Conservation (phyloP, 2,888 invertebrate species). For the Odontocolon sp. region DNA sequence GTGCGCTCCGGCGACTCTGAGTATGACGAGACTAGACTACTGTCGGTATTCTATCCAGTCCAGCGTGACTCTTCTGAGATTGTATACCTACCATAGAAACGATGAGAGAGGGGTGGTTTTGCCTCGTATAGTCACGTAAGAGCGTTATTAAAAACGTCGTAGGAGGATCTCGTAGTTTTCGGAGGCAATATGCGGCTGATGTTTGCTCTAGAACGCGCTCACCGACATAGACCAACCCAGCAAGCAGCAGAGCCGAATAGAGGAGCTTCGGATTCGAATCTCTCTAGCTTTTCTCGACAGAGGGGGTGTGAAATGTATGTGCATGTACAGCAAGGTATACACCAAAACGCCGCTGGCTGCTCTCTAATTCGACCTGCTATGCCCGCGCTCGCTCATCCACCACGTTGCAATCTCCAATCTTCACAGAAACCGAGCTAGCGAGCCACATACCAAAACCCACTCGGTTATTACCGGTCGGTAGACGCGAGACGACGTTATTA, state of each 20-base stretch:
- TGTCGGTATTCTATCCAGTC: slow-evolving; percentile 12
- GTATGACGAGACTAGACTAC: background rate
- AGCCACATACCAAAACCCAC: slow-evolving; percentile 66
- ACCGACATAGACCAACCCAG: background rate
- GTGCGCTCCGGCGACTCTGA: slow-evolving; percentile 27
- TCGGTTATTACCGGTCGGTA: slow-evolving; percentile 74
- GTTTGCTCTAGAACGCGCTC: slow-evolving; percentile 63
- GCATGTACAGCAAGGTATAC: slow-evolving; percentile 17
- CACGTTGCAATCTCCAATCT: slow-evolving; percentile 40
- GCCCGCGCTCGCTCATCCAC: slow-evolving; percentile 23
- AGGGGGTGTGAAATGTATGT: background rate
- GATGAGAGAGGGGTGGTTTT: slow-evolving; percentile 22
- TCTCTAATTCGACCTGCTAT: slow-evolving; percentile 28
- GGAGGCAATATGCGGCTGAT: slow-evolving; percentile 70
- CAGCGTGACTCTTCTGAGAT: background rate
- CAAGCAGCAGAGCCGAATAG: slow-evolving; percentile 6
- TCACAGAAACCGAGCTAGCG: slow-evolving; percentile 24
- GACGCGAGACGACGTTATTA: slow-evolving; percentile 74
- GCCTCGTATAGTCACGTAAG: slow-evolving; percentile 68
- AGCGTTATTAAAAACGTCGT: slow-evolving; percentile 76
- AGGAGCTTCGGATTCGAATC: slow-evolving; percentile 14
- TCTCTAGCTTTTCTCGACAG: background rate
- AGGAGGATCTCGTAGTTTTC: slow-evolving; percentile 71
- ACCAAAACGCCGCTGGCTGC: slow-evolving; percentile 20
- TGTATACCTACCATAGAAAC: background rate